Conservation (phyloP, 23 tunicate species). For the Styela clava region DNA sequence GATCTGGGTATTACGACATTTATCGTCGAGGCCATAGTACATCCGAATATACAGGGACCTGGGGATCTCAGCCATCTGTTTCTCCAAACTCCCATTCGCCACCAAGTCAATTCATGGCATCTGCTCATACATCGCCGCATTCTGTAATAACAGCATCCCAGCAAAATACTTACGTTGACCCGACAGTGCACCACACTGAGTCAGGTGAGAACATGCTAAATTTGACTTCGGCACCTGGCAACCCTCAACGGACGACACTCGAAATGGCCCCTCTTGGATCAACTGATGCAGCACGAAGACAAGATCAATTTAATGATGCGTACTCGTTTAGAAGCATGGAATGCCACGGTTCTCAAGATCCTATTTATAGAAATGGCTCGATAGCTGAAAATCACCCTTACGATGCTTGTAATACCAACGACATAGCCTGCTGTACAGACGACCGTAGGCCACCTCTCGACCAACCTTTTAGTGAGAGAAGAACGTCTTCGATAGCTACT, state of each 20-base stretch:
- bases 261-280: background rate
- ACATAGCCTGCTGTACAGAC: background rate
- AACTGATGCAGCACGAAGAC: constrained; percentile 1
- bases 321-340: constrained; percentile 17
- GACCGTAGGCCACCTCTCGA: background rate
- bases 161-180: background rate
- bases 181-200: background rate
- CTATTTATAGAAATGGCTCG: background rate
- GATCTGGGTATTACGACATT: constrained; percentile 21
- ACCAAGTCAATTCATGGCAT: background rate
- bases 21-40: constrained; percentile 12
- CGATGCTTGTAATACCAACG: background rate
- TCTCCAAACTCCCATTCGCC: constrained; percentile 17
- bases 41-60: constrained; percentile 6
- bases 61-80: background rate
- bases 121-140: constrained; percentile 10
- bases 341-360: background rate
- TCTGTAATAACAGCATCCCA: constrained; percentile 7
- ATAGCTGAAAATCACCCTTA: background rate
- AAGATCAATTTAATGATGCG: background rate
- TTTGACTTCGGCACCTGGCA: background rate
- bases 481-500: constrained; percentile 28
- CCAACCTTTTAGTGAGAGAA: background rate
- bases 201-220: background rate
- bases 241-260: background rate